Evolutionary conservation across 2,888 invertebrate species (phyloP), one percentile per base, ranked within the genome.

Genomic region (Cryptocephalus primarius): DNA sequence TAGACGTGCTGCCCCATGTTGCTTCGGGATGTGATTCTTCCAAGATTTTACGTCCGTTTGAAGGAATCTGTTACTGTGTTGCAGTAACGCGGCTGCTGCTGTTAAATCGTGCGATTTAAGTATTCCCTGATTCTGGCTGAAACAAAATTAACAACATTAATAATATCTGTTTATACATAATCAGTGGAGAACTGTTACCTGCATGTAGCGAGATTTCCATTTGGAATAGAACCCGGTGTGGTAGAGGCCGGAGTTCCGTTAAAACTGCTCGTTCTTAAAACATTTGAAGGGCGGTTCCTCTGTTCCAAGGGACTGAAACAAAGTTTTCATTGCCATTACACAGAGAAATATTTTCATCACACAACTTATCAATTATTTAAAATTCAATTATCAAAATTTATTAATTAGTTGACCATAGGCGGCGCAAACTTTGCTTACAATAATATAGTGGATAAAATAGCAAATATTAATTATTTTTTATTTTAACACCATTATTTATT

Each of bases 1-100:
- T 46, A 83, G 74, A 49, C 82, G 73, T 56, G 81, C 82, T 47
- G 83, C 82, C 53, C 83, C 83, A 55, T 78, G 77, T 61, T 67
- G 69, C 44, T 69, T 70, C 2, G 69, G 66, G 8, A 66, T 56
- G 47, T 69, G 67, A 14, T 58, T 60, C 40, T 60, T 60, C 58
- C 64, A 65, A 4, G 62, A 57, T 51, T 67, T 67, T 8, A 56
- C 52, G 39, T 67, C 66, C 13, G 58, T 58, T 51, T 68, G 68
- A 9, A 68, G 57, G 13, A 68, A 59, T 11, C 67, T 64, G 47
- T 66, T 67, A 41, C 63, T 64, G 44, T 68, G 67, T 49, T 68
- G 68, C 8, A 69, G 54, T 39, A 68, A 55, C 8, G 65, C 66
- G 10, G 67, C 66, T 8, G 68, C 64, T 8, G 67, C 63, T 42